Conservation (phyloP, 92 coral and sea anemone genomes). For the Montipora capitata region DNA sequence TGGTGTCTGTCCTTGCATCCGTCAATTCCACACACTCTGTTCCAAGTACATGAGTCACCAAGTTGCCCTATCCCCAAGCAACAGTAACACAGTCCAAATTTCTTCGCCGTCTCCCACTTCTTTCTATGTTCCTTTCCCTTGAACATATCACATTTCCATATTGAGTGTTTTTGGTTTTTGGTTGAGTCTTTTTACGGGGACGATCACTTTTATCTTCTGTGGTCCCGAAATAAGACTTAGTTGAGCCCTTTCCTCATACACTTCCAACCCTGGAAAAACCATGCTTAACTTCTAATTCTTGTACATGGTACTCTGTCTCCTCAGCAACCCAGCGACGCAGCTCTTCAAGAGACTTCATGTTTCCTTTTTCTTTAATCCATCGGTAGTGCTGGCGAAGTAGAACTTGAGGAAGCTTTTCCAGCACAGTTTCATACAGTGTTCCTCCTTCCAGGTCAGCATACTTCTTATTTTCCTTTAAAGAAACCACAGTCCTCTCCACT, state of each 20-base stretch:
- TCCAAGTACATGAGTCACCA: background rate
- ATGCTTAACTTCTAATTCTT: constrained; percentile 33
- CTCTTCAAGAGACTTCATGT: background rate
- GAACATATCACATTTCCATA: constrained; percentile 57
- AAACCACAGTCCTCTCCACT: constrained; percentile 55
- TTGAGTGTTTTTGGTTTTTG: constrained; percentile 39
- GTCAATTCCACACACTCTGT: constrained; percentile 28
- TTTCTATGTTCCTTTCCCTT: constrained; percentile 5
- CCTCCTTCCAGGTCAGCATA: constrained; percentile 74
- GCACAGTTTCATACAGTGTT: constrained; percentile 68
- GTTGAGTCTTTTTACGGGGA: constrained; percentile 2
- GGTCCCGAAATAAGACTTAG: background rate
- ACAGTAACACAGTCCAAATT: constrained; percentile 12
- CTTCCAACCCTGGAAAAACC: background rate
- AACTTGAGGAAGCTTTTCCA: constrained; percentile 73
- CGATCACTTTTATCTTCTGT: no score
- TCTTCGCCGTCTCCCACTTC: background rate
- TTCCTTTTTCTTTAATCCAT: constrained; percentile 48
- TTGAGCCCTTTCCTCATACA: background rate
- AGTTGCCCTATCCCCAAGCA: constrained; percentile 59
- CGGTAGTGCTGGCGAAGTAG: constrained; percentile 57
- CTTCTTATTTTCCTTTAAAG: constrained; percentile 53
- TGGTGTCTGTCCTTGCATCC: constrained; percentile 45
- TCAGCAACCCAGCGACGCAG: constrained; percentile 6
- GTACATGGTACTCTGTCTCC: constrained; percentile 29